Conservation (phyloP, 1,140 invertebrate species). For the Periplaneta americana region DNA sequence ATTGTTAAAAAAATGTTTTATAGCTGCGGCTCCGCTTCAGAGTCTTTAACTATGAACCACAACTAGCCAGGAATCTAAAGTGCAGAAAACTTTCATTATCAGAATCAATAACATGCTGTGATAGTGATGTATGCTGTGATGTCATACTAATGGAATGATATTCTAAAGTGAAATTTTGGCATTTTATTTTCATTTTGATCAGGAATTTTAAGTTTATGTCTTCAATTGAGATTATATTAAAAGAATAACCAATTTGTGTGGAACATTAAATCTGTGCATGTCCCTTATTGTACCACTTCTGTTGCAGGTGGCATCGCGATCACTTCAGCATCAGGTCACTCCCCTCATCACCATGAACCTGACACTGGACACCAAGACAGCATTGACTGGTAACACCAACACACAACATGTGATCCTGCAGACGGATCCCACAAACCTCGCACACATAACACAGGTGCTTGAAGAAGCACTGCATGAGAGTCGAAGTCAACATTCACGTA, state of each 20-base stretch:
- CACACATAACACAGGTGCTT: slow-evolving; percentile 51
- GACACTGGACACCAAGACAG: slow-evolving; percentile 34
- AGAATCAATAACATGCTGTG: no score
- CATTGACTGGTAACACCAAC: not conserved
- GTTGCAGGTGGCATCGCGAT: slow-evolving; percentile 52
- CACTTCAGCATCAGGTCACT: slow-evolving; percentile 46
- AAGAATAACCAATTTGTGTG: not conserved
- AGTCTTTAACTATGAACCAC: no score
- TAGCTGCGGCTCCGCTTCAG: no score
- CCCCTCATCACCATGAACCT: slow-evolving; percentile 53
- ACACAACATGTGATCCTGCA: slow-evolving; percentile 45
- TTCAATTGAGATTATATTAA: no score
- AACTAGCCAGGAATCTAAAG: no score
- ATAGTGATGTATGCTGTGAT: no score
- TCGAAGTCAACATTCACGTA: slow-evolving; percentile 36
- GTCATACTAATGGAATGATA: no score
- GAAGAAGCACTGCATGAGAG: slow-evolving; percentile 56
- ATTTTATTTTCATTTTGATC: no score
- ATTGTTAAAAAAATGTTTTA: no score
- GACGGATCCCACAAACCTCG: slow-evolving; percentile 56
- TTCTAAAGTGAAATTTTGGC: no score
- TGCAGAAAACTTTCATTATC: no score
- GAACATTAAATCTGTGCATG: not conserved
- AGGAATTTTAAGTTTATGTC: no score
- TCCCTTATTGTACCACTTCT: not conserved